These are phyloP conservation scores for Thamnaconus septentrionalis DNA, from an alignment of 2,113 vertebrate species.

Conservation along the genomic window DNA sequence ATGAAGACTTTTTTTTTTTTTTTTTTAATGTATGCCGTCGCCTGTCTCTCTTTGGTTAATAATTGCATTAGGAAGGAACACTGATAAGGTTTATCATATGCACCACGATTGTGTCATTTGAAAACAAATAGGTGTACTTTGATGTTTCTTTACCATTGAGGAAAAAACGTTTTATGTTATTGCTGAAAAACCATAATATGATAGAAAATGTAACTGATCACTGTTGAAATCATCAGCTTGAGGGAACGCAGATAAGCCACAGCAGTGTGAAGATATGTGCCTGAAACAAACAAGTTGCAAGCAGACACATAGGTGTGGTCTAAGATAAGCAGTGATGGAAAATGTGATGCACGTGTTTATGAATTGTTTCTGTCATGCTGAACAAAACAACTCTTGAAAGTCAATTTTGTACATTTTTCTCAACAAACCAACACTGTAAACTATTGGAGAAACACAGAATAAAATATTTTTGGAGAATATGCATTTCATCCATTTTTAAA, in stretches of 20 bases:
- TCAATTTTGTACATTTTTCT: too few relatives aligned
- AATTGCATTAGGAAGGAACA: constrained; percentile 23
- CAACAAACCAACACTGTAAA: too few relatives aligned
- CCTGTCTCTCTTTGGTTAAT: constrained; percentile 27
- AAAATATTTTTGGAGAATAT: too few relatives aligned
- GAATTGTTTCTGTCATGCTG: not conserved
- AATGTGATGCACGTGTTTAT: not conserved
- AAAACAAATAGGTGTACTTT: not conserved
- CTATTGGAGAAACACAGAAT: too few relatives aligned
- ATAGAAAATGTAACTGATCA: not conserved
- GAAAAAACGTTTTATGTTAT: too few relatives aligned
- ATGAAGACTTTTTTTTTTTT: too few relatives aligned
- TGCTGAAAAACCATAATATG: too few relatives aligned
- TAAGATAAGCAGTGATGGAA: constrained; percentile 15
- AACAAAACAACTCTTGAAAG: too few relatives aligned
- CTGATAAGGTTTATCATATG: constrained; percentile 38
- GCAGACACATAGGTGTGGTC: not conserved
- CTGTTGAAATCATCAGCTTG: too few relatives aligned
- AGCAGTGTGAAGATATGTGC: not conserved
- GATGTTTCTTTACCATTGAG: too few relatives aligned
- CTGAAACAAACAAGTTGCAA: not conserved
- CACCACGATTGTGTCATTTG: not conserved
- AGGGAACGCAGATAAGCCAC: too few relatives aligned
- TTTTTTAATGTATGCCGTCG: not conserved
- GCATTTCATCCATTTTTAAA: not conserved